Conservation (phyloP, 2,888 invertebrate genomes). For the Gasteruption jaculator region DNA sequence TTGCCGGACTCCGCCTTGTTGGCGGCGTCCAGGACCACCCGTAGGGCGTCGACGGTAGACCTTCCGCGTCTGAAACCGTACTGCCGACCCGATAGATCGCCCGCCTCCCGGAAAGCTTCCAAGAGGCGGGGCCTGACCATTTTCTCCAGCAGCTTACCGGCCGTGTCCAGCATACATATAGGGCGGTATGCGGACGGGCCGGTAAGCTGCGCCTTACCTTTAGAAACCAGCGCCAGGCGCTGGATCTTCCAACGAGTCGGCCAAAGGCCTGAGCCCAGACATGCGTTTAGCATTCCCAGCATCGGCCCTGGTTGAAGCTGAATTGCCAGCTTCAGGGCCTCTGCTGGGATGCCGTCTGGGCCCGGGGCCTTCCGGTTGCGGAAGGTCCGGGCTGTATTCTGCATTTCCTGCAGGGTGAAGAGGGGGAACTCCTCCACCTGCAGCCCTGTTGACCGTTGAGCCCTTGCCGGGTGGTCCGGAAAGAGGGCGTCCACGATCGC, state of each 20-base stretch:
- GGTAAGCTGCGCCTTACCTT: conserved; percentile 15
- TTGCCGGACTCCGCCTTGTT: conserved; percentile 9
- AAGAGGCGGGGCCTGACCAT: conserved; percentile 26
- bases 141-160: conserved; percentile 32
- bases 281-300: conserved; percentile 12
- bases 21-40: conserved; percentile 16
- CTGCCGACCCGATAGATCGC: conserved; percentile 8
- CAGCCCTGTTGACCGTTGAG: no score
- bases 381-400: conserved; percentile 13
- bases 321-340: conserved; percentile 21
- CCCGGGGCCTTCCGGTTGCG: conserved; percentile 25
- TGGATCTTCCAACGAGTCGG: conserved; percentile 22
- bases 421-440: conserved; percentile 4
- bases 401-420: conserved; percentile 20
- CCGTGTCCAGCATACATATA: conserved; percentile 28
- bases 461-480: conserved; percentile 14
- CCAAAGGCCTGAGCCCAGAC: conserved; percentile 16
- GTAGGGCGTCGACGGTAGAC: conserved; percentile 22
- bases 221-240: conserved; percentile 18
- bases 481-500: conserved; percentile 18
- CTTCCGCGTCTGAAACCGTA: conserved; percentile 16
- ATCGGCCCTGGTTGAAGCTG: no score
- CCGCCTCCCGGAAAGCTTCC: conserved; percentile 17
- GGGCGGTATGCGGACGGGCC: conserved; percentile 26
- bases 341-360: conserved; percentile 25